Base-by-base conservation (phyloP, 2,888 invertebrate species). In the Andrena hattorfiana region DNA sequence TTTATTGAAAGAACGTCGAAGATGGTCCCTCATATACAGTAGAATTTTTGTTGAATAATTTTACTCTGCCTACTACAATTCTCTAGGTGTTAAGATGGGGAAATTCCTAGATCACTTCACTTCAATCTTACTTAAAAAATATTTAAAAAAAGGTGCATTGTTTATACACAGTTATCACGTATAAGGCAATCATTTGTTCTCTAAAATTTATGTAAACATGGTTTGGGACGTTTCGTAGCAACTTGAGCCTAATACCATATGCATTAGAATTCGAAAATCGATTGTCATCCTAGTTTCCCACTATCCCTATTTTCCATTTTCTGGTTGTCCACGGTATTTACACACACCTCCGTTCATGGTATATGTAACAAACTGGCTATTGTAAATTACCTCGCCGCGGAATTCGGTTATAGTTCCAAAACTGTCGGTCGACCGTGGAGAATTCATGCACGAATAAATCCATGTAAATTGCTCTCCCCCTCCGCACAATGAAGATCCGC, bases 371-470 rank as follows among this genome's bases (percentile, higher is more conserved):
- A 48, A 59, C 16, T 42, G 35, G 74, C n/a, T 2, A 48, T 54
- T 32, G 28, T 16, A 32, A 78, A 60, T 42, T 26, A 8, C 16
- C 51, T 13, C n/a, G 10, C 20, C 7, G 4, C 42, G 28, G 51
- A 49, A 70, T 66, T 66, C 35, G 42, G 42, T 77, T 51, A 23
- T n/a, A 60, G 70, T 77, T 70, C 30, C 59, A 8, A 20, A 66
- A 71, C 49, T 60, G 77, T 30, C 28, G 35, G 16, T 13, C 60
- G 16, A 28, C 6, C 60, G 23, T 51, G 66, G 64, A 70, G 70
- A 70, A 81, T 73, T 78, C 72, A 62, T 35, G 78, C 64, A 26
- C 32, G 60, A 79, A 74, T 66, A 79, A 81, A 79, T 79, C 75
- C 66, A 67, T 79, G 63, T 66, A 80, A 75, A 79, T 79, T 74